These are phyloP conservation scores for Pseudachorutes palmiensis DNA, from an alignment of 1,140 invertebrate species.

Conservation along the genomic window DNA sequence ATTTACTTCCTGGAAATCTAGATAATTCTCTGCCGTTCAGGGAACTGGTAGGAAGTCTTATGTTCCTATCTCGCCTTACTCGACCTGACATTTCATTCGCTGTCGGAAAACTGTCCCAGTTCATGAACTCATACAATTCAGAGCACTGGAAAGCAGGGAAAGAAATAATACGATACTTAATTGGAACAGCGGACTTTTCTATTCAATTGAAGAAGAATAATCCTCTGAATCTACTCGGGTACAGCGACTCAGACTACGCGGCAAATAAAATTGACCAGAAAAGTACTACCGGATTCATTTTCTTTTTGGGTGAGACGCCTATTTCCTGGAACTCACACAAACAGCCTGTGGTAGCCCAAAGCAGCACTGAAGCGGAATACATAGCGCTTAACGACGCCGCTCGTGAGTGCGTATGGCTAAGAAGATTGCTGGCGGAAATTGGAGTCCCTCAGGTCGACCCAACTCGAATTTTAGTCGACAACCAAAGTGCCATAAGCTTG, in stretches of 20 bases:
- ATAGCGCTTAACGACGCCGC: neutral
- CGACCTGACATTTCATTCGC: constrained; percentile 46
- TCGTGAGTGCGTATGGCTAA: neutral
- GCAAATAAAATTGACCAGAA: constrained; percentile 14
- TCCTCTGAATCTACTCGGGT: neutral
- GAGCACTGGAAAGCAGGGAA: constrained; percentile 45
- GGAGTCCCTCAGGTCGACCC: constrained; percentile 5
- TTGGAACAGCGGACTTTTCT: constrained; percentile 17
- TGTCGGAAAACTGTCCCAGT: constrained; percentile 45
- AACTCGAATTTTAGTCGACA: constrained; percentile 37
- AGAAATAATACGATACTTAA: constrained; percentile 45
- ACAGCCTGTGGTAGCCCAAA: constrained; percentile 38
- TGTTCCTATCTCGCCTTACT: constrained; percentile 44
- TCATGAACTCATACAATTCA: constrained; percentile 40
- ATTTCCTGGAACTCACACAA: constrained; percentile 38
- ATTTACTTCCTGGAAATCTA: neutral
- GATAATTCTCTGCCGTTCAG: constrained; percentile 36
- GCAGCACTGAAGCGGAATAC: constrained; percentile 3
- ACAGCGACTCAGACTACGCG: constrained; percentile 13
- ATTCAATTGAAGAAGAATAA: neutral
- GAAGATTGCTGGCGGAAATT: constrained; percentile 15
- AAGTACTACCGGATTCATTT: constrained; percentile 27
- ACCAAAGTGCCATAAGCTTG: constrained; percentile 40
- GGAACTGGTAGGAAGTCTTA: constrained; percentile 42
- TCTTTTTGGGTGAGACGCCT: constrained; percentile 35